These are phyloP conservation scores for Acrocephalus kingi DNA, from an alignment of 2,113 vertebrate species.

Conservation along the genomic window DNA sequence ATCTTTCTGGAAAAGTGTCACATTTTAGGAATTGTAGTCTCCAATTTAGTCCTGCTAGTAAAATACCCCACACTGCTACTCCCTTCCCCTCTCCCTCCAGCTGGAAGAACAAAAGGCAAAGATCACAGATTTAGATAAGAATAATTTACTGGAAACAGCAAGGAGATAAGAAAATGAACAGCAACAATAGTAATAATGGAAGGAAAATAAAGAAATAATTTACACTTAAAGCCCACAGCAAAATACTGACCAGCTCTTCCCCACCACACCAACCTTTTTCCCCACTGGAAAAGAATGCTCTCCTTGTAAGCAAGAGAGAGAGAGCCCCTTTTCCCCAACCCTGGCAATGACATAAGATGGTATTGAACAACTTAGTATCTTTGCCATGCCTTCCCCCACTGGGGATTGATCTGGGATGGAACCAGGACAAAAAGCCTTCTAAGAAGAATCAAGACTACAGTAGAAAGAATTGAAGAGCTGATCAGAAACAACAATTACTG, in stretches of 20 bases:
- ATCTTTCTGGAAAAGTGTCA: neutral
- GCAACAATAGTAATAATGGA: neutral
- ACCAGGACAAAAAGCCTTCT: neutral
- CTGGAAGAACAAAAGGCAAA: neutral
- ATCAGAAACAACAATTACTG: neutral
- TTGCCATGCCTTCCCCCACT: neutral
- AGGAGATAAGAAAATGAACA: neutral
- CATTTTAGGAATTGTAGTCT: neutral
- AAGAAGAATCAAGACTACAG: neutral
- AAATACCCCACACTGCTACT: neutral
- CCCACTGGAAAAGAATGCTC: fast-evolving
- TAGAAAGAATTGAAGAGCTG: neutral
- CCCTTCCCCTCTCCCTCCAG: neutral
- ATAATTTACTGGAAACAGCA: neutral
- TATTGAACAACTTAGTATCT: neutral
- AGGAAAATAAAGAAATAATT: neutral
- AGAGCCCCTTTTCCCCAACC: neutral
- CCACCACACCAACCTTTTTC: neutral
- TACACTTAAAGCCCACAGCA: neutral
- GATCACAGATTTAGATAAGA: neutral
- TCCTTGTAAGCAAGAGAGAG: neutral
- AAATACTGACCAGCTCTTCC: neutral
- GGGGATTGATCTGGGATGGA: neutral
- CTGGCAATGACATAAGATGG: neutral
- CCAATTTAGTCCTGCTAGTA: neutral